These are phyloP conservation scores for Philereme vetulata DNA, from an alignment of 2,888 invertebrate species.

Conservation along the genomic window DNA sequence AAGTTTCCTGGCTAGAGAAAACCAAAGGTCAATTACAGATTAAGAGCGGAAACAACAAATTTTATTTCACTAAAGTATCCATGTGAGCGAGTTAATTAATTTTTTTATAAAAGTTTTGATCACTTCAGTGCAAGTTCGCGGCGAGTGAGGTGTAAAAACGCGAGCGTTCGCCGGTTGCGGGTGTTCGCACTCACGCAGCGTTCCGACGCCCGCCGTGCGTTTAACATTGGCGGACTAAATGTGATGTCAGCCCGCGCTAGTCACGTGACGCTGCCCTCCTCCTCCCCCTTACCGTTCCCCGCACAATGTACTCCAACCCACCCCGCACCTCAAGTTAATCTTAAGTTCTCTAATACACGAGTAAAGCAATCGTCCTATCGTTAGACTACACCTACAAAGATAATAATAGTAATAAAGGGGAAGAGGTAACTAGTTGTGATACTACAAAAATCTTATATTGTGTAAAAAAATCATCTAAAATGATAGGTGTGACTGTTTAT, in stretches of 20 bases:
- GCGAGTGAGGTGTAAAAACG: conserved; percentile 3
- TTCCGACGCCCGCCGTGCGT: conserved; percentile 55
- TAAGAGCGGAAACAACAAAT: too few species aligned
- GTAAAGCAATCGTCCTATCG: too few species aligned
- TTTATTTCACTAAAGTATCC: too few species aligned
- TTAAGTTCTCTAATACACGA: conserved; percentile 26
- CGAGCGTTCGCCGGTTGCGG: conserved; percentile 23
- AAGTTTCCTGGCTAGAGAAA: conserved; percentile 5
- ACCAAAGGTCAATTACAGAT: background rate
- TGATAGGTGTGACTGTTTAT: too few species aligned
- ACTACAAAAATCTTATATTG: too few species aligned
- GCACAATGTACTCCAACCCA: conserved; percentile 36
- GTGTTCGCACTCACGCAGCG: conserved; percentile 31
- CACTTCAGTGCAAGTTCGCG: conserved; percentile 10
- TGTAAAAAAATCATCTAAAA: too few species aligned
- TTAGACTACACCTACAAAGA: too few species aligned
- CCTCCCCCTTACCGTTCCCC: conserved; percentile 45
- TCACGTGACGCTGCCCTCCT: conserved; percentile 60
- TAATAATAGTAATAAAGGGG: too few species aligned
- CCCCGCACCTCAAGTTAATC: conserved; percentile 45
- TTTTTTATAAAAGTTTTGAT: background rate
- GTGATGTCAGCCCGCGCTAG: conserved; percentile 63
- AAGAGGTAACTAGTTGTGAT: too few species aligned
- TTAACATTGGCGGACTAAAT: conserved; percentile 65
- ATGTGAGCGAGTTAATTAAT: too few species aligned